Percentiles rank a stretch among this genome's conserved stretches.
Conservation (phyloP, 2,797 vertebrate genomes). For the Rhynchonycteris naso region DNA sequence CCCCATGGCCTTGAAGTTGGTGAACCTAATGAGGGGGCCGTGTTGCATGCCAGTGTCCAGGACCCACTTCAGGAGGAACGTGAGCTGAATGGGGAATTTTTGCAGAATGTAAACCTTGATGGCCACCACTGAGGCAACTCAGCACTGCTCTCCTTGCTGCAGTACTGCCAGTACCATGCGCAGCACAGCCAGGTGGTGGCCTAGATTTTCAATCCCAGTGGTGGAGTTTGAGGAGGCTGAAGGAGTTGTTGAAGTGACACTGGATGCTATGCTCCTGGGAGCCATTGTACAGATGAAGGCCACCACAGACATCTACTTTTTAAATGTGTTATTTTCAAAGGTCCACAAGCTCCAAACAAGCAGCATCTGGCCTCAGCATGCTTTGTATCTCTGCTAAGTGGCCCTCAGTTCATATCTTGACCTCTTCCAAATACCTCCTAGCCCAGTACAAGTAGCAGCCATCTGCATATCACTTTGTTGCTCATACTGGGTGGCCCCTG, state of each 20-base stretch:
- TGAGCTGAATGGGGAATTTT: slow-evolving; percentile 87
- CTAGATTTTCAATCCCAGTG: neutral
- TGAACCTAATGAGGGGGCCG: slow-evolving; percentile 87
- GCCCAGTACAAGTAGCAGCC: neutral
- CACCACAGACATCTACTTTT: fast-evolving
- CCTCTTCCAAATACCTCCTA: neutral
- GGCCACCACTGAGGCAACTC: slow-evolving; percentile 74
- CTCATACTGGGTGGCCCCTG: neutral
- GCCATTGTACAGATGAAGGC: neutral
- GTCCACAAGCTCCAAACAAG: neutral
- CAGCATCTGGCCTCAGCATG: neutral
- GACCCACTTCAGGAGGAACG: slow-evolving; percentile 85
- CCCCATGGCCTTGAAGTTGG: slow-evolving; percentile 85
- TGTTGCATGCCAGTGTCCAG: slow-evolving; percentile 88
- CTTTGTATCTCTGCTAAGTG: neutral
- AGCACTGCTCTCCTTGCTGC: slow-evolving; percentile 81
- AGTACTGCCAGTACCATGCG: slow-evolving; percentile 92
- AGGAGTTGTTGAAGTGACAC: fast-evolving
- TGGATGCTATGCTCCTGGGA: neutral
- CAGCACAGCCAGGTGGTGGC: slow-evolving; percentile 85
- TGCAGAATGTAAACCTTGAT: slow-evolving; percentile 83
- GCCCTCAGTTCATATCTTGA: neutral
- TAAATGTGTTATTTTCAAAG: neutral
- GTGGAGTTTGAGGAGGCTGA: neutral
- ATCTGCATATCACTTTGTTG: neutral